Conservation (phyloP, 2,113 vertebrate genomes). For the Reinhardtius hippoglossoides region DNA sequence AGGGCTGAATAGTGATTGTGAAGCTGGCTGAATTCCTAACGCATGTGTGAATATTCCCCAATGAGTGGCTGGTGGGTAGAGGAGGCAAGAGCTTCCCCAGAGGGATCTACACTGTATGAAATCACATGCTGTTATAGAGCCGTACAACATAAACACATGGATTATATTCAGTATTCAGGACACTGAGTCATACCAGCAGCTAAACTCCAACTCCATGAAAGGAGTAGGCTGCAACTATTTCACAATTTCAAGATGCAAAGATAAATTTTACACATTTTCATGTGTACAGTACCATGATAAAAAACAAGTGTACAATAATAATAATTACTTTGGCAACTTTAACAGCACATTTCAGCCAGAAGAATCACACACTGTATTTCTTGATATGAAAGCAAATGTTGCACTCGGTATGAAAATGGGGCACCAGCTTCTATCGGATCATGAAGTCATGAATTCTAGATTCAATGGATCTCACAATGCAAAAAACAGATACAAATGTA, state of each 20-base stretch:
- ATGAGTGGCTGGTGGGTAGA: not conserved
- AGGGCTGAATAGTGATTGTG: not conserved
- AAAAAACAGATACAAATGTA: too few species aligned
- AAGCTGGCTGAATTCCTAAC: constrained; percentile 16
- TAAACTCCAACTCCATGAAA: not conserved
- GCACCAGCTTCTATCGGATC: too few species aligned
- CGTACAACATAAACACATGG: constrained; percentile 1
- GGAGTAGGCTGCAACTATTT: too few species aligned
- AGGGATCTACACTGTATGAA: not conserved
- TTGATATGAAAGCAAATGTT: too few species aligned
- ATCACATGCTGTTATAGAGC: not conserved
- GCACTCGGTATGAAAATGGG: too few species aligned
- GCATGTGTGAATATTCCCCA: not conserved
- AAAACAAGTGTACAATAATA: too few species aligned
- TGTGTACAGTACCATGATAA: too few species aligned
- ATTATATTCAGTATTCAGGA: constrained; percentile 1
- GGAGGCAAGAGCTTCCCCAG: not conserved
- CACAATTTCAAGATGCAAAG: not conserved
- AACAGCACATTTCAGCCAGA: too few species aligned
- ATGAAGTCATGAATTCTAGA: too few species aligned
- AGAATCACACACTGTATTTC: too few species aligned
- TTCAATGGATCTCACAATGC: too few species aligned
- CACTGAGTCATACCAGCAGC: not conserved
- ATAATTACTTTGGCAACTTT: too few species aligned
- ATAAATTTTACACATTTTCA: not conserved